These are phyloP conservation scores for Acronicta alni DNA, from an alignment of 2,888 invertebrate genomes.

Conservation along the genomic window DNA sequence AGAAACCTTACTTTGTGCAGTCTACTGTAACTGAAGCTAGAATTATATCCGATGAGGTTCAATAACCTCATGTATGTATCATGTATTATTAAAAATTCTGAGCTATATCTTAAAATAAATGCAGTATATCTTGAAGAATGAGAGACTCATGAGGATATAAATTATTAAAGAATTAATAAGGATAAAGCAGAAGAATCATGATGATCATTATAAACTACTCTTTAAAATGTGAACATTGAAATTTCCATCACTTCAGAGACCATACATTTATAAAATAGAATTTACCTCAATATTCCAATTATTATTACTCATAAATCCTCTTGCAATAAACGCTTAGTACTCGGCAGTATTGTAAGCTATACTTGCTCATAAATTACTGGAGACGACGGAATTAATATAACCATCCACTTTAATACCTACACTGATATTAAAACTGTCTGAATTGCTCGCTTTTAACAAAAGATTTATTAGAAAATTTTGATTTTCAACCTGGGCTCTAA, in stretches of 20 bases:
- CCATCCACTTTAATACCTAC: conserved; percentile 32
- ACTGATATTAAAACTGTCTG: conserved; percentile 45
- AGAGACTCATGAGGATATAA: too few species aligned
- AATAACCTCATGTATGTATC: too few species aligned
- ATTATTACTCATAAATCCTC: conserved; percentile 39
- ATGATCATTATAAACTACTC: too few species aligned
- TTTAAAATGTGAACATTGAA: neutral
- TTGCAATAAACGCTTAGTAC: conserved; percentile 20
- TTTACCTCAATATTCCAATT: conserved; percentile 26
- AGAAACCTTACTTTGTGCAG: conserved; percentile 34
- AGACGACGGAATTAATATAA: conserved; percentile 47
- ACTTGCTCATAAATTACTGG: conserved; percentile 46
- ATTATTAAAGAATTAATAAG: too few species aligned
- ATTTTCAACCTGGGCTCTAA: neutral
- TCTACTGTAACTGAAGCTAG: conserved; percentile 26
- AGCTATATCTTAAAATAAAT: too few species aligned
- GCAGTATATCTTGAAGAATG: too few species aligned
- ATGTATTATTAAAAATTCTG: too few species aligned
- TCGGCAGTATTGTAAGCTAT: conserved; percentile 34
- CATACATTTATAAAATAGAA: conserved; percentile 2
- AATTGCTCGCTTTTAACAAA: conserved; percentile 23
- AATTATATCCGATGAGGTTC: conserved; percentile 27
- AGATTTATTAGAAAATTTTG: conserved; percentile 24
- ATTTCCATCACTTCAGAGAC: neutral
- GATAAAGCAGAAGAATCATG: too few species aligned